Conservation (phyloP, 2,888 invertebrate genomes). For the Ellobium chinense region DNA sequence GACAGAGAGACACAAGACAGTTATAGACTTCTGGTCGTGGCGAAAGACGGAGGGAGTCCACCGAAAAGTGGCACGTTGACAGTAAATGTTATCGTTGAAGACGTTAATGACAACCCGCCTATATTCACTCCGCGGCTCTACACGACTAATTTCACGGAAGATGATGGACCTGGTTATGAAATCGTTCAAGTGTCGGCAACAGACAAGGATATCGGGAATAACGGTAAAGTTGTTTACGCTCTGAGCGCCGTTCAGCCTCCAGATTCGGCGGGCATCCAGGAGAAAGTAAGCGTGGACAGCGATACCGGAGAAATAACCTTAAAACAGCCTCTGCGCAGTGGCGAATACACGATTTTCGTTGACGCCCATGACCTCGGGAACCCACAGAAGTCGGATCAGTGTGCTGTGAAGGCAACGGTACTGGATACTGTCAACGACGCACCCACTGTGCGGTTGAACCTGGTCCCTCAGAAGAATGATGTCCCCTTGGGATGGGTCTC, state of each 20-base stretch:
- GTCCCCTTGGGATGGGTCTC: conserved; percentile 29
- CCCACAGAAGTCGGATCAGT: conserved; percentile 57
- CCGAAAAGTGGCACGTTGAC: conserved; percentile 75
- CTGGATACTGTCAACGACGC: conserved; percentile 68
- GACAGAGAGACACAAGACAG: conserved; percentile 94
- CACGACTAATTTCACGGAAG: conserved; percentile 90
- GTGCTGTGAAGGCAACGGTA: conserved; percentile 62
- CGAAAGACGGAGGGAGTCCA: conserved; percentile 76
- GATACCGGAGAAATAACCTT: conserved; percentile 82
- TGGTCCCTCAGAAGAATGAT: conserved; percentile 7
- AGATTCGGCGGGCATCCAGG: background rate
- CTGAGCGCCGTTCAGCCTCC: conserved; percentile 82
- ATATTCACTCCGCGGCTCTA: conserved; percentile 94
- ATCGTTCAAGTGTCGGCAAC: conserved; percentile 85
- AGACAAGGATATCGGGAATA: conserved; percentile 95
- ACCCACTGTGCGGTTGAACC: conserved; percentile 61
- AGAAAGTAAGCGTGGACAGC: background rate
- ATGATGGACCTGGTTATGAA: conserved; percentile 89
- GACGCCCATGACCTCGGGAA: conserved; percentile 62
- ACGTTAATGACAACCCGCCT: conserved; percentile 88
- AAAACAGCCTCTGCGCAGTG: conserved; percentile 78
- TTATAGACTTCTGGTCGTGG: conserved; percentile 88
- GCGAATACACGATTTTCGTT: conserved; percentile 52
- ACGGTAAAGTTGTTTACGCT: conserved; percentile 95
- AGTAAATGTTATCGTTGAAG: conserved; percentile 83